Evolutionary conservation across 1,140 invertebrate species (phyloP).

Genomic region (Ruditapes philippinarum): DNA sequence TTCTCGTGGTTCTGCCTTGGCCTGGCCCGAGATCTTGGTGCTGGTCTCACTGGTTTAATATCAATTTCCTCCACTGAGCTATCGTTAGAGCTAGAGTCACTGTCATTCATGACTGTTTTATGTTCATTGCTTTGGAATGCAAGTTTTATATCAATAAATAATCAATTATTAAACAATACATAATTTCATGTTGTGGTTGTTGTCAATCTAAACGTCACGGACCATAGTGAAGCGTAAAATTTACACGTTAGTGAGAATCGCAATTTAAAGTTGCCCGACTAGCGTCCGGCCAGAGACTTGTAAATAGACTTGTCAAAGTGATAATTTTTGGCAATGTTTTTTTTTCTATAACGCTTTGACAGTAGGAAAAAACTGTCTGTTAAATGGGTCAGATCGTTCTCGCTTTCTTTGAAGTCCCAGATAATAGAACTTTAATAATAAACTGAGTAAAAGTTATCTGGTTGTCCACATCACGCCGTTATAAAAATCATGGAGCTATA

Average conservation of each 20-base stretch:
- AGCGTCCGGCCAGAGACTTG: too few relatives aligned
- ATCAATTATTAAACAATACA: not conserved
- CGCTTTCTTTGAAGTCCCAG: too few relatives aligned
- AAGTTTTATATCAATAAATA: not conserved
- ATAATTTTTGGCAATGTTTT: too few relatives aligned
- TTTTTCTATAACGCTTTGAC: too few relatives aligned
- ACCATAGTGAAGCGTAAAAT: not conserved
- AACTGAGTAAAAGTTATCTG: too few relatives aligned
- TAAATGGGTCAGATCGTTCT: too few relatives aligned
- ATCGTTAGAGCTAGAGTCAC: slow-evolving; percentile 15
- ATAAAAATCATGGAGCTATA: too few relatives aligned
- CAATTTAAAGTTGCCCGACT: too few relatives aligned
- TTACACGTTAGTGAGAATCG: not conserved
- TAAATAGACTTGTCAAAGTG: too few relatives aligned
- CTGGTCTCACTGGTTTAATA: slow-evolving; percentile 42
- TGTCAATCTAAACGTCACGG: slow-evolving; percentile 28
- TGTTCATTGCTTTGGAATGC: not conserved
- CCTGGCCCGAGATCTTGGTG: not conserved
- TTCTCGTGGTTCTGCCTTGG: not conserved
- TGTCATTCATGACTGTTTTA: not conserved
- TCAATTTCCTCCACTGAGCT: slow-evolving; percentile 60
- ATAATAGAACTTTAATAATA: too few relatives aligned
- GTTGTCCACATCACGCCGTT: too few relatives aligned
- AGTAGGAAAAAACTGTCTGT: too few relatives aligned
- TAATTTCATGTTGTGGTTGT: not conserved